Evolutionary conservation across 2,113 vertebrate genomes (phyloP).

Genomic region (Heterotis niloticus): DNA sequence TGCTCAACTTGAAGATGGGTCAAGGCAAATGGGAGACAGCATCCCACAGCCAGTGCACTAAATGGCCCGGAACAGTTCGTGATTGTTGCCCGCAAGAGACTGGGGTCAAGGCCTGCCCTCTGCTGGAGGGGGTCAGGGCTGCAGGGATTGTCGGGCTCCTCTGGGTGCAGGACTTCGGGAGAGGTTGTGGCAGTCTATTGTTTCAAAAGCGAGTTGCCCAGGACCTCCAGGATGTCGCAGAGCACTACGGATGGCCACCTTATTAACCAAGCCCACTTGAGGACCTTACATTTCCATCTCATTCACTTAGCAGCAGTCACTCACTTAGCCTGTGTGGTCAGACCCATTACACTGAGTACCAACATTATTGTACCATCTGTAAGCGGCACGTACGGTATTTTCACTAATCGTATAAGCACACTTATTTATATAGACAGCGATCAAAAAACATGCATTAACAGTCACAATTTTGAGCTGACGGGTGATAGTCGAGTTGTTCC

Average conservation of each 20-base stretch:
- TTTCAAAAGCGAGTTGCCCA: no score
- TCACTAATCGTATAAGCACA: slow-evolving; percentile 1
- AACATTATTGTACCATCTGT: no score
- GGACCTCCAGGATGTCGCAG: no score
- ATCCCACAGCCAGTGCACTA: slow-evolving; percentile 80
- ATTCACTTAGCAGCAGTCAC: background rate
- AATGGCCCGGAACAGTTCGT: slow-evolving; percentile 70
- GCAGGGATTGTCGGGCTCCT: slow-evolving; percentile 73
- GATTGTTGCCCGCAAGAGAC: slow-evolving; percentile 97
- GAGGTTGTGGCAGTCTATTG: background rate
- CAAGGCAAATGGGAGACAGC: slow-evolving; percentile 32
- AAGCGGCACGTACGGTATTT: background rate
- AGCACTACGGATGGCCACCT: no score
- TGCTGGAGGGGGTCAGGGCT: slow-evolving; percentile 81
- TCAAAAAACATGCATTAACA: no score
- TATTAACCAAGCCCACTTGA: background rate
- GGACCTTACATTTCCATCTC: background rate
- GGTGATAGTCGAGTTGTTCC: no score
- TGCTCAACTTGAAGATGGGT: slow-evolving; percentile 55
- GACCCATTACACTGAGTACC: background rate
- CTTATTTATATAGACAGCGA: background rate
- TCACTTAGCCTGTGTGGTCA: background rate
- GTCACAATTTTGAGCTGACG: no score
- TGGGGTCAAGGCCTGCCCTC: slow-evolving; percentile 73
- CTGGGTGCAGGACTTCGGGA: background rate